These are phyloP conservation scores for Piaya cayana DNA, from an alignment of 2,113 vertebrate genomes.

Conservation along the genomic window DNA sequence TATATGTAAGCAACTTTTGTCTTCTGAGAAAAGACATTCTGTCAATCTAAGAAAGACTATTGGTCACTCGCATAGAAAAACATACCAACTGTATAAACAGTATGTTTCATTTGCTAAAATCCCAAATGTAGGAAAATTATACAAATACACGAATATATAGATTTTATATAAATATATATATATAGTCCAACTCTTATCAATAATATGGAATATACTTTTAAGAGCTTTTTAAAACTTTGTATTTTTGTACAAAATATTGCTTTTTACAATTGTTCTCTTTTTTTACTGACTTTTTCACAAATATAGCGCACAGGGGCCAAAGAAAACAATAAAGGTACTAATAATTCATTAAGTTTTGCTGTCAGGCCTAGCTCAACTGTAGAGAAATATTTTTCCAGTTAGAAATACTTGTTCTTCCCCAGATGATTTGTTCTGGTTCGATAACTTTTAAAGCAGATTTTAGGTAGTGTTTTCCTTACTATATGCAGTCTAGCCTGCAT, in stretches of 20 bases:
- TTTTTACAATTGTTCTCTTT: constrained; percentile 75
- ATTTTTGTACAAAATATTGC: constrained; percentile 87
- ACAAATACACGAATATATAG: constrained; percentile 74
- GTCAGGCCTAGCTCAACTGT: constrained; percentile 66
- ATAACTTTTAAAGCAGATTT: constrained; percentile 56
- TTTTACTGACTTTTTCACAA: constrained; percentile 72
- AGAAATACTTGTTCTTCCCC: constrained; percentile 64
- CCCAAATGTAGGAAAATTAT: constrained; percentile 76
- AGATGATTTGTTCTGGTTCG: constrained; percentile 57
- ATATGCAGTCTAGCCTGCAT: constrained; percentile 1
- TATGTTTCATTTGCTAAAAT: constrained; percentile 73
- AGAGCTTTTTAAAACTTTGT: constrained; percentile 85
- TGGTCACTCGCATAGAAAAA: constrained; percentile 64
- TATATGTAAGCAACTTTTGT: constrained; percentile 32
- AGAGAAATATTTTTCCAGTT: constrained; percentile 64
- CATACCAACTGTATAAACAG: constrained; percentile 67
- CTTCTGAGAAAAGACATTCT: constrained; percentile 49
- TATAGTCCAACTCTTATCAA: constrained; percentile 79
- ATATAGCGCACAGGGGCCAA: constrained; percentile 78
- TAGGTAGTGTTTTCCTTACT: constrained; percentile 40
- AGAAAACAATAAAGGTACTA: constrained; percentile 78
- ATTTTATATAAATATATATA: constrained; percentile 78
- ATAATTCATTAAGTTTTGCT: constrained; percentile 72
- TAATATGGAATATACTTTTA: constrained; percentile 84
- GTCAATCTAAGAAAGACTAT: constrained; percentile 56